Base-by-base conservation (phyloP, 2,888 invertebrate genomes). In the Dasypogon diadema region DNA sequence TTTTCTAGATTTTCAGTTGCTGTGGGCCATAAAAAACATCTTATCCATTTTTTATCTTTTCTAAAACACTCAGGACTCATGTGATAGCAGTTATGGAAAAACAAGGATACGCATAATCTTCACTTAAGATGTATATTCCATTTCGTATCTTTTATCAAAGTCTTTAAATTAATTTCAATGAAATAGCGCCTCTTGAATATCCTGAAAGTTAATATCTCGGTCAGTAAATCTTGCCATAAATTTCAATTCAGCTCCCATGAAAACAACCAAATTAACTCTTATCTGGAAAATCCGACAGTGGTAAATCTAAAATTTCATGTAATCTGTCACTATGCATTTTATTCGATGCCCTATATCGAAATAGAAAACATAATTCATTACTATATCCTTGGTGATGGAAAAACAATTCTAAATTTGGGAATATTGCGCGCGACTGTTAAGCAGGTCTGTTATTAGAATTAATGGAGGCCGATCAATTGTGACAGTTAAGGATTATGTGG, bases 381-480 rank as follows among this genome's bases (percentile, higher is more conserved):
- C 42, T 3, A 12, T 42, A 12, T 42, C 12, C 2, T n/a, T n/a
- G n/a, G 8, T 3, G 42, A 42, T 42, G 37, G 60, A 12, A 37
- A 42, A 60, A n/a, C n/a, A n/a, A 60, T 60, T 56, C 4, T 34
- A 60, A 37, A 34, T 34, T 60, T 60, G 18, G 21, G 37, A 60
- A 60, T 16, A 42, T 18, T 37, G 60, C 16, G 2, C 4, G 16
- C 12, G 12, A 14, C 18, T 26, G 22, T 30, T 26, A 42, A 60
- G 60, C 18, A 37, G 37, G 18, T 60, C 37, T 60, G 37, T 42
- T 60, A 60, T 60, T 60, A 60, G 60, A 60, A 60, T 60, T 60
- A 60, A 60, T 60, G 60, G 60, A 60, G 37, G 34, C 48, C 48
- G 46, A 68, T 68, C 65, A 68, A 24, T 68, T 48, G 48, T 68